Base-by-base conservation (phyloP, 30 jellyfish, hydroid and myxozoan species). In the Hydractinia symbiolongicarpus region DNA sequence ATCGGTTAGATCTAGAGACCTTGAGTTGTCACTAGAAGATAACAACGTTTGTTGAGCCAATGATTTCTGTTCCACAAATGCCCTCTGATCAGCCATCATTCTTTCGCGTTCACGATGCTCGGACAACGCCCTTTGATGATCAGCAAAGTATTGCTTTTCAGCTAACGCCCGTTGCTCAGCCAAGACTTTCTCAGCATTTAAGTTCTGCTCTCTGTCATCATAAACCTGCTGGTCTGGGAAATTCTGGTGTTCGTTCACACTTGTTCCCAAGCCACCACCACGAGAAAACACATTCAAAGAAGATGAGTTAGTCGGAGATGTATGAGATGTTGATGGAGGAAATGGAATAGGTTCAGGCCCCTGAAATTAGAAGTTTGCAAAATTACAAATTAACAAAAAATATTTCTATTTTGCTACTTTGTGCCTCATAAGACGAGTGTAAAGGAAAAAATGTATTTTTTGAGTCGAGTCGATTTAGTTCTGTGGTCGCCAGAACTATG, bases 11-110 rank as follows among this genome's bases (percentile, higher is more conserved):
- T 64, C 74, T 6, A n/a, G 19, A 7, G 74, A 7, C 16, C 40
- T 44, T 13, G 40, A 6, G 40, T 5, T 6, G 40, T 64, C 74
- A n/a, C 40, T 51, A 4, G 19, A 51, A 0, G 74, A 64, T 13
- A 83, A 19, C 1, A 56, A 84, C 0, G 55, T 53, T 19, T 79
- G 87, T 19, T 79, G 72, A 40, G 87, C 74, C 16, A 66, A 9
- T 5, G 87, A 62, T 67, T 79, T 79, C 14, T 49, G 81, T 1
- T 79, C 82, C 21, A 83, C 87, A 79, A 79, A 79, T 62, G 87
- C 85, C 55, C 87, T 79, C 40, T 79, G 85, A 5, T 67, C 87
- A 60, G 87, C 44, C 6, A 79, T 7, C 8, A 67, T 10, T 21
- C 67, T 67, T 54, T 61, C 81, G 30, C 83, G 51, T 19, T 55